Base-by-base conservation (phyloP, 2,797 vertebrate species). In the Phyllotis vaccarum region DNA sequence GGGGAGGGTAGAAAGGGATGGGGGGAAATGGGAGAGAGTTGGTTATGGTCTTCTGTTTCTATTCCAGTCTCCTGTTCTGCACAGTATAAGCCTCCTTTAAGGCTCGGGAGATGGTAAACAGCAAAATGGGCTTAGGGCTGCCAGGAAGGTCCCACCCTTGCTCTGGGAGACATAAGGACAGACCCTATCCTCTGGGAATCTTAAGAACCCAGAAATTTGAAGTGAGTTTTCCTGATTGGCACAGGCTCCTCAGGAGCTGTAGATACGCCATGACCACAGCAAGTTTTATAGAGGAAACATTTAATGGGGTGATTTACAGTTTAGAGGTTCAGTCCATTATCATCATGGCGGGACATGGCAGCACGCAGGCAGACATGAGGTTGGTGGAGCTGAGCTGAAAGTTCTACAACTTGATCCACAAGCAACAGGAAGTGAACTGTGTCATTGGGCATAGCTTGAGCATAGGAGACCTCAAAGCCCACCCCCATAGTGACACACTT, bases 51-150 rank as follows among this genome's bases (percentile, higher is more conserved):
- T 49, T 52, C 62, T 49, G 60, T n/a, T 64, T 46, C 60, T 66
- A 24, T 37, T 74, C 49, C 79, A 62, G 10, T 24, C 72, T 56
- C 70, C 5, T 22, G 22, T 11, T 40, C 58, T 58, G 34, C 52
- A 24, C 0, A 0, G 22, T 21, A 16, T 17, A 34, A 54, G 46
- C 22, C 4, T 19, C 16, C 9, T 52, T 14, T 17, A 66, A 64
- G 16, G n/a, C 1, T 72, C 72, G 5, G 7, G 0, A 34, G 37
- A 24, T 46, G 16, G 40, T 31, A 40, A 83, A 56, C 2, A 1
- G 1, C 8, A 31, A 52, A 11, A 7, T 27, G 56, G 37, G 24
- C 24, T 58, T 16, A 37, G 43, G 40, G 19, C 11, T 22, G 8
- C 24, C 29, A 40, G 4, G 31, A 60, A n/a, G 56, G 24, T 21